Percentiles rank a stretch among this genome's conserved stretches.
Evolutionary conservation across 2,113 vertebrate genomes (phyloP).

Genomic region (Rhabdomys dilectus): DNA sequence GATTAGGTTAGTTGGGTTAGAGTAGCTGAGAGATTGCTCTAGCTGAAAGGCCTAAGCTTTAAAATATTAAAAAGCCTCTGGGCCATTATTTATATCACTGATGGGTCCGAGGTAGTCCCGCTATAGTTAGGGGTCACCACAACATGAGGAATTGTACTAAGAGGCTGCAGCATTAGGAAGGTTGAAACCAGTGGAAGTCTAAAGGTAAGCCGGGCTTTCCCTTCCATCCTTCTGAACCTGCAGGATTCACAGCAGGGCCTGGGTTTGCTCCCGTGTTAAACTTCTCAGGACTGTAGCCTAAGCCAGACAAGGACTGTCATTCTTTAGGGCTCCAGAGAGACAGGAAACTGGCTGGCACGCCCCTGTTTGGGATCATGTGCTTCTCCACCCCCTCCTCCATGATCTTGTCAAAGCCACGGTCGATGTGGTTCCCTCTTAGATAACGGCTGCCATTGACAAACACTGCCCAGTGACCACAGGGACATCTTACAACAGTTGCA

Average conservation of each 20-base stretch:
- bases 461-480: background rate
- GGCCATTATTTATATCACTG: too few species aligned
- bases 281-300: background rate
- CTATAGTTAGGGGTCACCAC: background rate
- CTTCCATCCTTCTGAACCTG: background rate
- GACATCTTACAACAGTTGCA: background rate
- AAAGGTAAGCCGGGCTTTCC: background rate
- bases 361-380: background rate
- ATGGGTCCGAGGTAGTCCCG: too few species aligned
- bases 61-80: too few species aligned
- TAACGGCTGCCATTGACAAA: background rate
- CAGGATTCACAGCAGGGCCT: background rate
- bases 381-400: background rate
- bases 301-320: background rate
- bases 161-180: background rate
- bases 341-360: background rate
- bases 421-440: background rate
- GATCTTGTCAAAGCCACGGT: background rate
- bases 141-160: background rate
- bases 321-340: background rate
- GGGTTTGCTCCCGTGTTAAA: background rate
- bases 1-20: too few species aligned
- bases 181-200: background rate
- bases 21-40: too few species aligned
- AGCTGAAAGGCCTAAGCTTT: too few species aligned